Evolutionary conservation across 2,888 invertebrate genomes (phyloP).

Genomic region (Cantharis rustica): DNA sequence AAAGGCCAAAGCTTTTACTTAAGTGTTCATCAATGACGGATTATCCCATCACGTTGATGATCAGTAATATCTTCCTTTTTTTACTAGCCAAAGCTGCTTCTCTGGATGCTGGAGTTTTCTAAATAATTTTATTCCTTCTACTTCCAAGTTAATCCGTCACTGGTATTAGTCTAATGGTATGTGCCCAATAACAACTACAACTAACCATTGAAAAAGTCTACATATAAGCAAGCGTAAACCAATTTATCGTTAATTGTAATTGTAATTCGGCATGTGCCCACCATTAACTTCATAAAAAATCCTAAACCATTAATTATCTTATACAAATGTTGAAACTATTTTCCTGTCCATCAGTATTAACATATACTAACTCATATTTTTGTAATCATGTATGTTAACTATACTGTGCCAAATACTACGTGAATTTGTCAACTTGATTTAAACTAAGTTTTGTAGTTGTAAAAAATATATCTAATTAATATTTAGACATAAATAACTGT

Average conservation of each 20-base stretch:
- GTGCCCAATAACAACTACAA: neutral
- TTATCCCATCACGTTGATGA: neutral
- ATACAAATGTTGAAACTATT: slow-evolving; percentile 36
- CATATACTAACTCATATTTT: slow-evolving; percentile 51
- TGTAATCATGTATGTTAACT: slow-evolving; percentile 48
- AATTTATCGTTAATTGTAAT: neutral
- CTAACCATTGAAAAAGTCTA: neutral
- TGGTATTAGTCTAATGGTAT: neutral
- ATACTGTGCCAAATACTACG: slow-evolving; percentile 46
- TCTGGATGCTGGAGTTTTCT: neutral
- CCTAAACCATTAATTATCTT: slow-evolving; percentile 11
- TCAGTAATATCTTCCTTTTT: neutral
- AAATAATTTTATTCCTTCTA: neutral
- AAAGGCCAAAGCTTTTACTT: neutral
- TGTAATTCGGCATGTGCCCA: neutral
- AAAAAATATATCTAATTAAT: slow-evolving; percentile 9
- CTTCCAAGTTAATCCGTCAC: neutral
- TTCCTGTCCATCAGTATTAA: slow-evolving; percentile 48
- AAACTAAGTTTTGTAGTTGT: slow-evolving; percentile 31
- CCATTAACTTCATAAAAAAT: neutral
- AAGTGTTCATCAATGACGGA: neutral
- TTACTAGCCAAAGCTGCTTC: neutral
- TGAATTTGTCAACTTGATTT: slow-evolving; percentile 26
- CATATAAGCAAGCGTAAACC: neutral
- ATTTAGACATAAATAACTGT: slow-evolving; percentile 33